Evolutionary conservation across 2,113 vertebrate genomes (phyloP).

Genomic region (Poicephalus gulielmi): DNA sequence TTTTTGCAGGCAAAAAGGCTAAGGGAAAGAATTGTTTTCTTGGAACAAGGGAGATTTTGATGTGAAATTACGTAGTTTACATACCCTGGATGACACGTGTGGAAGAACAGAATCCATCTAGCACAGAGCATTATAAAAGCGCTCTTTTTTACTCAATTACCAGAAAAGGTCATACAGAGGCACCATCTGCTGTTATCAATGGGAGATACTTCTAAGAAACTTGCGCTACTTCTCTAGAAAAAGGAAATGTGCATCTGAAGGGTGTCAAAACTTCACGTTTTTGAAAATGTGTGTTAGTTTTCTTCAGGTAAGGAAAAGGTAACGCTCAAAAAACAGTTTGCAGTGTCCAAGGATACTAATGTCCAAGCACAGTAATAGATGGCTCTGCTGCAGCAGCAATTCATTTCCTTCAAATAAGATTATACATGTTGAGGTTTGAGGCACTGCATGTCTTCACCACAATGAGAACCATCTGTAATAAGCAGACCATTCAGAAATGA

Average conservation of each 20-base stretch:
- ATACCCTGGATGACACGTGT: too few species aligned
- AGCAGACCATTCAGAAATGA: not conserved
- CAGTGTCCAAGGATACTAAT: not conserved
- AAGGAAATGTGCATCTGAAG: not conserved
- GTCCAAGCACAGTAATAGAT: not conserved
- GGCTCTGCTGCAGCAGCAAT: not conserved
- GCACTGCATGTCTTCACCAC: not conserved
- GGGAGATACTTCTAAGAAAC: not conserved
- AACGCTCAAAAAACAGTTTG: not conserved
- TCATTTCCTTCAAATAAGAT: constrained; percentile 12
- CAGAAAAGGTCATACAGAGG: not conserved
- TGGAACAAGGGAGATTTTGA: not conserved
- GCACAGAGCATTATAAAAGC: not conserved
- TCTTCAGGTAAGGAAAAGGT: not conserved
- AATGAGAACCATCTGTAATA: constrained; percentile 40
- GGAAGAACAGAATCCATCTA: not conserved
- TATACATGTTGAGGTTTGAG: constrained; percentile 40
- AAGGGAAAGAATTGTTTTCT: not conserved
- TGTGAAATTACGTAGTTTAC: not conserved
- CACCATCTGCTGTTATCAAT: not conserved
- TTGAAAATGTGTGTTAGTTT: not conserved
- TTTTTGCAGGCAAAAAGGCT: not conserved
- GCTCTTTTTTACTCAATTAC: not conserved
- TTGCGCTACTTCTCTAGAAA: not conserved
- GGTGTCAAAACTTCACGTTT: not conserved